Percentiles rank a stretch among this genome's conserved stretches.
These are phyloP conservation scores for Ctenopoma kingsleyae DNA, from an alignment of 2,797 vertebrate species.

Conservation along the genomic window DNA sequence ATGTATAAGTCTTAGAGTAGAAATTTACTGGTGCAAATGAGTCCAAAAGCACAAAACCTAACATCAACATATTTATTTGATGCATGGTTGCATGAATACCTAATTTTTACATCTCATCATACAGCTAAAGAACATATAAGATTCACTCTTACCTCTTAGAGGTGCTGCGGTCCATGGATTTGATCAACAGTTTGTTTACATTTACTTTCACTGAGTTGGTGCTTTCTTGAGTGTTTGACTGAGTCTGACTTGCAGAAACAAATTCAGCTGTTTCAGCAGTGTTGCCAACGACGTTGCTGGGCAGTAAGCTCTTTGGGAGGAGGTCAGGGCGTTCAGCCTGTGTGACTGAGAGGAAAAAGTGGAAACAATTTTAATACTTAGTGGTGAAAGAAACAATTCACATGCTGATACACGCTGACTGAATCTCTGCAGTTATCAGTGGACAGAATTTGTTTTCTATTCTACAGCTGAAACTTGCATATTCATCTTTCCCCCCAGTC, in stretches of 20 bases:
- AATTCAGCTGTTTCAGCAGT: constrained; percentile 72
- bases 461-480: constrained; percentile 1
- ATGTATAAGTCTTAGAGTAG: too few relatives aligned
- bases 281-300: constrained; percentile 79
- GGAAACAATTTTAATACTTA: constrained; percentile 14
- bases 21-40: too few relatives aligned
- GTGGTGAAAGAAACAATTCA: constrained; percentile 27
- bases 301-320: constrained; percentile 82
- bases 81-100: too few relatives aligned
- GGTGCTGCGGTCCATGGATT: constrained; percentile 64
- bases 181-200: constrained; percentile 60
- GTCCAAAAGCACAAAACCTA: too few relatives aligned
- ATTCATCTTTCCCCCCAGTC: constrained; percentile 3
- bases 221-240: constrained; percentile 27
- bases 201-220: constrained; percentile 61
- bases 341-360: constrained; percentile 72
- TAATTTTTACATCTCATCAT: too few relatives aligned
- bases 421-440: constrained; percentile 9
- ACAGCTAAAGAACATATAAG: too few relatives aligned
- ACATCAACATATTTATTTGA: too few relatives aligned
- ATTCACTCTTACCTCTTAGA: constrained; percentile 56
- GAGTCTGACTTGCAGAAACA: constrained; percentile 53
- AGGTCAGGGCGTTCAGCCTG: constrained; percentile 89
- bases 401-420: constrained; percentile 43
- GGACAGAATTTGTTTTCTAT: constrained; percentile 7